These are phyloP conservation scores for Nyctibius grandis DNA, from an alignment of 2,797 vertebrate species.

Conservation along the genomic window DNA sequence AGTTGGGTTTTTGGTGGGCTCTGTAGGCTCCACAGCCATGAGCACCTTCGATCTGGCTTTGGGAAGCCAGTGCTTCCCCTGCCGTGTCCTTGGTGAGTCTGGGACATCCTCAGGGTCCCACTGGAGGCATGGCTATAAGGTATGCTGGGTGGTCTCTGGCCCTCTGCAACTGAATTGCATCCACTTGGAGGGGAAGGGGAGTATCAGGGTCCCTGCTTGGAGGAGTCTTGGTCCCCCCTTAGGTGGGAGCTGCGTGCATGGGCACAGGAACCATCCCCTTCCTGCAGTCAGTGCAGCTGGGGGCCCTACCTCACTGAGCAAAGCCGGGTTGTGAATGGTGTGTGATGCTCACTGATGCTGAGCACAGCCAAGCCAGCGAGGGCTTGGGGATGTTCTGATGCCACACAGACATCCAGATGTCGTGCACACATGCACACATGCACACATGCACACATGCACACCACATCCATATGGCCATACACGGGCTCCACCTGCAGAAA, in stretches of 20 bases:
- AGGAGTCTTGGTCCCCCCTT: background rate
- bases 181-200: background rate
- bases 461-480: accelerated
- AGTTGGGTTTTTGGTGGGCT: background rate
- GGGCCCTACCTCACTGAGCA: accelerated
- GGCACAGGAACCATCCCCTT: accelerated
- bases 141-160: background rate
- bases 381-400: background rate
- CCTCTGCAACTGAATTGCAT: background rate
- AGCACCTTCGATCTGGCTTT: background rate
- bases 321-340: background rate
- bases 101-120: no score
- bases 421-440: accelerated
- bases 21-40: background rate
- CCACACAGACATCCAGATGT: accelerated
- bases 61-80: background rate
- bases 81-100: background rate
- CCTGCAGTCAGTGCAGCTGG: background rate
- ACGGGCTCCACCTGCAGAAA: background rate
- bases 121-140: no score
- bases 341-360: background rate
- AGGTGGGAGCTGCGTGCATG: background rate
- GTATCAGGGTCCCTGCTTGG: background rate
- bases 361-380: accelerated
- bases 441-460: no score